phyloP scores from a whole-genome alignment of 2,888 invertebrate species.

The Geophilus truncorum region DNA sequence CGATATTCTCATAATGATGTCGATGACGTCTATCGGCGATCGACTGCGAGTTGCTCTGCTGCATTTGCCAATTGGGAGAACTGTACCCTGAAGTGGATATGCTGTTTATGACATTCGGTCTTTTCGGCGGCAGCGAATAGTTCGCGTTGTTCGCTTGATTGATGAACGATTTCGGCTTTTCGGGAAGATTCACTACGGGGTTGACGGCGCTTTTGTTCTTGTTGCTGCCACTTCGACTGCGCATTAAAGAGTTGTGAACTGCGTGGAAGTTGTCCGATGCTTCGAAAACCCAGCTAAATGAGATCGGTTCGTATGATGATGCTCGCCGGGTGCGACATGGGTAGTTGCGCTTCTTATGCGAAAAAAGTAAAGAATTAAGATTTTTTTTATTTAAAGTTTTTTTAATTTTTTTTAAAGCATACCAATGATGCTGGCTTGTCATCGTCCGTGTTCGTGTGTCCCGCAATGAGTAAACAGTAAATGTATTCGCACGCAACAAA shows the following conservation, averaged over 20 bases:
- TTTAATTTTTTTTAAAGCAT: background rate
- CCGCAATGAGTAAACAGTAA: slow-evolving; percentile 48
- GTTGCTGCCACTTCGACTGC: background rate
- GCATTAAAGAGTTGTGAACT: background rate
- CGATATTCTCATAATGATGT: background rate
- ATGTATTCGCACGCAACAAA: slow-evolving; percentile 54
- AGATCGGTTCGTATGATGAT: slow-evolving; percentile 29
- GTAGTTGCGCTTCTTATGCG: background rate
- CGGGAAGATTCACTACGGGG: background rate
- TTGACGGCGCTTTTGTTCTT: background rate
- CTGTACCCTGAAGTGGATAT: slow-evolving; percentile 31
- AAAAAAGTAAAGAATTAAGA: background rate
- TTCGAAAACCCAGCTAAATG: slow-evolving; percentile 32
- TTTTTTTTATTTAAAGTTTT: background rate
- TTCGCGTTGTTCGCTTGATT: background rate
- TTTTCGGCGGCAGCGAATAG: background rate
- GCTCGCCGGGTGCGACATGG: background rate
- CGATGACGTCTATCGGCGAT: background rate
- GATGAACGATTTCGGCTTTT: background rate
- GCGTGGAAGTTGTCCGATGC: slow-evolving; percentile 29
- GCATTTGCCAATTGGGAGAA: slow-evolving; percentile 23
- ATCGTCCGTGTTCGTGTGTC: background rate
- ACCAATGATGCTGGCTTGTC: slow-evolving; percentile 1
- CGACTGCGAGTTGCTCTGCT: too few species aligned
- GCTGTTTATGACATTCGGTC: background rate